A percentile compares a stretch with the other conserved stretches of the same genome.
Evolutionary conservation across 1,140 invertebrate genomes (phyloP).

Genomic region (Grapholita molesta): DNA sequence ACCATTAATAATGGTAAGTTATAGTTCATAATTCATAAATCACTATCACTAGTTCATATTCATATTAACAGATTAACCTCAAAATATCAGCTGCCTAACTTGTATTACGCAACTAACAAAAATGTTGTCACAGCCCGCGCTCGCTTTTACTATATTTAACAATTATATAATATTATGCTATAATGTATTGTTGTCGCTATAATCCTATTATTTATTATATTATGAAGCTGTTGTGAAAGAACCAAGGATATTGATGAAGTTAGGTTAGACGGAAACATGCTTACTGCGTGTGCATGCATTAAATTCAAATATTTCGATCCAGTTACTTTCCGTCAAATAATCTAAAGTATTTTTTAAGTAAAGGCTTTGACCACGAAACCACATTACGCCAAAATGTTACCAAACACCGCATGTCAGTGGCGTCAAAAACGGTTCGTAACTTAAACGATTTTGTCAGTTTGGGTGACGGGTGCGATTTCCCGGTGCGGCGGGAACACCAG

Average conservation of each 20-base stretch:
- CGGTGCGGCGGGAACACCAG: conserved; percentile 87
- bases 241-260: background rate
- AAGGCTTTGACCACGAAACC: too few species aligned
- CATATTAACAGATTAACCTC: background rate
- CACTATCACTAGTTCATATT: background rate
- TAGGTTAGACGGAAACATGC: background rate
- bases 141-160: background rate
- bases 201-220: background rate
- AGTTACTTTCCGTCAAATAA: too few species aligned
- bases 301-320: too few species aligned
- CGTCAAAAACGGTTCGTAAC: background rate
- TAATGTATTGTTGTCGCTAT: background rate
- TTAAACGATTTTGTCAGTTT: conserved; percentile 80
- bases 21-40: background rate
- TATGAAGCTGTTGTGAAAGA: background rate
- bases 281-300: background rate
- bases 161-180: background rate
- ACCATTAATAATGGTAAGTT: background rate
- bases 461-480: conserved; percentile 92
- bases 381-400: background rate
- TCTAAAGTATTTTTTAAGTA: too few species aligned
- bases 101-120: background rate
- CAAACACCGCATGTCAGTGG: too few species aligned
- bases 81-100: background rate
- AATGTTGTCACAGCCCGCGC: background rate